phyloP scores from a whole-genome alignment of 1,140 invertebrate genomes.

The Bicyclus anynana region DNA sequence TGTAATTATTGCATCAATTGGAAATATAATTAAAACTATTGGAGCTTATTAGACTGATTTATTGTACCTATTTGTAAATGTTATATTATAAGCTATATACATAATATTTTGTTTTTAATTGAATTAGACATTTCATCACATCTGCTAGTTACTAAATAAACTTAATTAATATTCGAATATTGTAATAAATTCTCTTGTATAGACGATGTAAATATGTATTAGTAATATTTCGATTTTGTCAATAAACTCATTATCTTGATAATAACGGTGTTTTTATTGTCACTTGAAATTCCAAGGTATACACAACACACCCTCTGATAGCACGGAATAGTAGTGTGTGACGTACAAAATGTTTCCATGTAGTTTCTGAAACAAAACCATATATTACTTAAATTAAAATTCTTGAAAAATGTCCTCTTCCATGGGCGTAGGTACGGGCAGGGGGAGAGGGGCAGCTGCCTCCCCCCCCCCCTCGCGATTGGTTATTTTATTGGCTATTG shows the following conservation, averaged over 20 bases:
- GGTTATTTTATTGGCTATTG: too few relatives aligned
- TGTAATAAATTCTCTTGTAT: not conserved
- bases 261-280: constrained; percentile 5
- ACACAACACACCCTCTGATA: constrained; percentile 93
- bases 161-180: not conserved
- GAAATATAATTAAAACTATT: not conserved
- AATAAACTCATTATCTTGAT: constrained; percentile 5
- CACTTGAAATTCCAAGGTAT: constrained; percentile 94
- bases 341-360: constrained; percentile 84
- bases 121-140: not conserved
- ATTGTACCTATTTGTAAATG: not conserved
- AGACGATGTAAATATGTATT: constrained; percentile 5
- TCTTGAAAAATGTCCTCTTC: not conserved
- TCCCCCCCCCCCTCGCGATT: too few relatives aligned
- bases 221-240: constrained; percentile 1
- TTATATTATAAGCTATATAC: not conserved
- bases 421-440: too few relatives aligned
- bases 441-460: too few relatives aligned
- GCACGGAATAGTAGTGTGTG: constrained; percentile 94
- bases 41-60: constrained; percentile 1
- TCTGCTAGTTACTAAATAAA: not conserved
- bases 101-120: not conserved
- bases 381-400: too few relatives aligned
- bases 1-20: not conserved
- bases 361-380: constrained; percentile 62